These are phyloP conservation scores for Aphelenchoides fujianensis DNA, from an alignment of 1,140 invertebrate genomes.

Conservation along the genomic window DNA sequence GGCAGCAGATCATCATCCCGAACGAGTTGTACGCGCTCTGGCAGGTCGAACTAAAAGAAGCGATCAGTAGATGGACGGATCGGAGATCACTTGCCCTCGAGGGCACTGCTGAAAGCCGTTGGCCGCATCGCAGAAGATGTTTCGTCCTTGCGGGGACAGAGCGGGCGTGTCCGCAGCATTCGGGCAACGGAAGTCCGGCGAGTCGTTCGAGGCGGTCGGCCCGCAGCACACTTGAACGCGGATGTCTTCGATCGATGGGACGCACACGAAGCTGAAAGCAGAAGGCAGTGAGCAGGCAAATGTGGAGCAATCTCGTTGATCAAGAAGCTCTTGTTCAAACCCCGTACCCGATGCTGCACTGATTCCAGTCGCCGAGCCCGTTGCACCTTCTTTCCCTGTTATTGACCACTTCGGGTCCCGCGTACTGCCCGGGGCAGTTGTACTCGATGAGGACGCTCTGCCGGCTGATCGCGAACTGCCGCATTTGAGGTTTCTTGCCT, in stretches of 20 bases:
- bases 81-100: conserved; percentile 6
- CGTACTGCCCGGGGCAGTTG: not conserved
- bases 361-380: conserved; percentile 15
- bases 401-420: conserved; percentile 21
- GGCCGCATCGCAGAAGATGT: conserved; percentile 20
- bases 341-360: conserved; percentile 23
- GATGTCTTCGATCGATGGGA: conserved; percentile 1
- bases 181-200: conserved; percentile 29
- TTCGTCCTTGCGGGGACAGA: not conserved
- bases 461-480: no score
- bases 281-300: no score
- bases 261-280: conserved; percentile 19
- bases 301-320: no score
- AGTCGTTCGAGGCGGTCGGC: conserved; percentile 16
- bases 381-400: conserved; percentile 20
- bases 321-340: not conserved
- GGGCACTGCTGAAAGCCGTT: not conserved
- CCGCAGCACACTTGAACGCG: conserved; percentile 19
- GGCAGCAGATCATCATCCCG: conserved; percentile 45
- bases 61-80: not conserved
- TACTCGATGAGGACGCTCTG: no score
- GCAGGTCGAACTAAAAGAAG: conserved; percentile 16
- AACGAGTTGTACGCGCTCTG: conserved; percentile 36
- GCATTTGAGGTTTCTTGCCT: no score
- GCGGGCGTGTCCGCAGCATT: conserved; percentile 28